These are phyloP conservation scores for Trichogramma pretiosum DNA, from an alignment of 1,140 invertebrate genomes.

Conservation along the genomic window DNA sequence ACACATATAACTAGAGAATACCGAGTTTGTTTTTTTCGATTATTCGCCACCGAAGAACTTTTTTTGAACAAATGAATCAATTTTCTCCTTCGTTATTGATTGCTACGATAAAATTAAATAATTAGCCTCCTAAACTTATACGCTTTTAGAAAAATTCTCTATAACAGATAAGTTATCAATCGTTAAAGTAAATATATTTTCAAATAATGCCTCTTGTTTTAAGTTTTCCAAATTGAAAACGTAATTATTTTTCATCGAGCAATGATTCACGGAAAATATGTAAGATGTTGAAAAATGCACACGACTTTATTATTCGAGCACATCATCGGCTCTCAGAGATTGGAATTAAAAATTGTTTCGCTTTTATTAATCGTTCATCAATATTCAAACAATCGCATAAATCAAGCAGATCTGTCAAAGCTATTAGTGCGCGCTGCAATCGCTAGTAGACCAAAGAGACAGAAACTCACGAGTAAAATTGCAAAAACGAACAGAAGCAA, in stretches of 20 bases:
- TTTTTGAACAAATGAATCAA: neutral
- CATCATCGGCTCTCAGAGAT: too few species aligned
- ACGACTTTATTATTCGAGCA: too few species aligned
- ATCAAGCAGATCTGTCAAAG: constrained; percentile 7
- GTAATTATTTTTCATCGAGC: too few species aligned
- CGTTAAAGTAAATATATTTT: constrained; percentile 1
- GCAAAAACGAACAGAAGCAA: constrained; percentile 13
- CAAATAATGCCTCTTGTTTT: too few species aligned
- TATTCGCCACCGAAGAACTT: too few species aligned
- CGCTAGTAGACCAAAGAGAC: neutral
- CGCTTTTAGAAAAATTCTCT: too few species aligned
- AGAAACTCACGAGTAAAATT: neutral
- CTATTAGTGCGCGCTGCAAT: constrained; percentile 5
- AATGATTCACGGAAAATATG: neutral
- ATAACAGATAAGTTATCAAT: neutral
- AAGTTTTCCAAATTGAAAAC: too few species aligned
- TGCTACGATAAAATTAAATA: too few species aligned
- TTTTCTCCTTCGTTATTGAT: neutral
- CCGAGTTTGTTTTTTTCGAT: too few species aligned
- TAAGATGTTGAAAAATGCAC: neutral
- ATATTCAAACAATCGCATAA: constrained; percentile 16
- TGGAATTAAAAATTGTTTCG: neutral
- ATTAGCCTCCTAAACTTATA: too few species aligned
- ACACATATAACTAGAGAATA: too few species aligned
- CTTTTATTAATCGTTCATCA: constrained; percentile 14